These are phyloP conservation scores for Bombyx huttoni DNA, from an alignment of 2,888 invertebrate genomes.

Conservation along the genomic window DNA sequence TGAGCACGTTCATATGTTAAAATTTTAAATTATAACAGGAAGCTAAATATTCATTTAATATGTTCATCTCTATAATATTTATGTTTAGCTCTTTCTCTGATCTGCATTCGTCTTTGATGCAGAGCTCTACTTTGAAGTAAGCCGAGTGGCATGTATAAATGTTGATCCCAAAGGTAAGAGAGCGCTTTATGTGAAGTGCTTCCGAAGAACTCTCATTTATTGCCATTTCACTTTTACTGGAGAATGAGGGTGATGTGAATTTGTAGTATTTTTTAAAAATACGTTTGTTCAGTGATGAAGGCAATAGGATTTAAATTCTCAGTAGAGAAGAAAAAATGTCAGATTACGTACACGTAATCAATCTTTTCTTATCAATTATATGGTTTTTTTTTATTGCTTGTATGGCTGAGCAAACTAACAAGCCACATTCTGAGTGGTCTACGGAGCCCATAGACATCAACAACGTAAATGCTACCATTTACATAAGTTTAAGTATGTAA, in stretches of 20 bases:
- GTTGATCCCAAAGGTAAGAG: neutral
- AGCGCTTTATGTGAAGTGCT: neutral
- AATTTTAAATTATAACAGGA: slow-evolving; percentile 19
- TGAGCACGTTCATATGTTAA: slow-evolving; percentile 18
- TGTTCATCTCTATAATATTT: neutral
- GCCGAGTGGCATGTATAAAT: neutral
- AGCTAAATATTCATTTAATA: slow-evolving; percentile 24
- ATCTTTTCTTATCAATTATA: too few relatives aligned
- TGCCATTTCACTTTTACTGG: neutral
- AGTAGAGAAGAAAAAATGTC: too few relatives aligned
- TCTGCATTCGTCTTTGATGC: neutral
- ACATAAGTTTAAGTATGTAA: too few relatives aligned
- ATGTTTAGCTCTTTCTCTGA: neutral
- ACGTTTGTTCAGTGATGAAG: too few relatives aligned
- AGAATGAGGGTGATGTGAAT: neutral
- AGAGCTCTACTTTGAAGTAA: neutral
- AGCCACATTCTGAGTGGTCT: too few relatives aligned
- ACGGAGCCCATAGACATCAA: too few relatives aligned
- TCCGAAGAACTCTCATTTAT: neutral
- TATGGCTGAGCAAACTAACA: too few relatives aligned
- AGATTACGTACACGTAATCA: too few relatives aligned
- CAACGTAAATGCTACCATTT: too few relatives aligned
- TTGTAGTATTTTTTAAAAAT: neutral
- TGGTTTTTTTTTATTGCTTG: too few relatives aligned
- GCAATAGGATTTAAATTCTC: too few relatives aligned